Percentiles rank a stretch among this genome's conserved stretches.
Evolutionary conservation across 2,113 vertebrate species (phyloP).

Genomic region (Stigmatopora nigra): DNA sequence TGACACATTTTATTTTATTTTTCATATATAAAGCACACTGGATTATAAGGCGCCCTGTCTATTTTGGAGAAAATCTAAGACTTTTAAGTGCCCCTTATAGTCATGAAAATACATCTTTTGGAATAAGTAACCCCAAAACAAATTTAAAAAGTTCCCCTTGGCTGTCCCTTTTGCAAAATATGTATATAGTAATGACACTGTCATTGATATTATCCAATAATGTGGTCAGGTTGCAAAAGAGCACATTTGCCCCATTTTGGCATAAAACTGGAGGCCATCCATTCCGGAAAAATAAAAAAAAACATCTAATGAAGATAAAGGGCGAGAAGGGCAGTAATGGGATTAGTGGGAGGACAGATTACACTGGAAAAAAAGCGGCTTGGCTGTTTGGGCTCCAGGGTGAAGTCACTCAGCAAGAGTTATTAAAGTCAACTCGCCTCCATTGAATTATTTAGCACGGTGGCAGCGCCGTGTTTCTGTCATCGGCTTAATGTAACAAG

Average conservation of each 20-base stretch:
- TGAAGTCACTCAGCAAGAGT: slow-evolving; percentile 53
- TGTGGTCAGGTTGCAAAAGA: neutral
- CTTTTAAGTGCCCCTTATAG: no score
- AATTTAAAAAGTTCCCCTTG: no score
- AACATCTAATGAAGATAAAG: slow-evolving; percentile 15
- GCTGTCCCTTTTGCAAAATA: neutral
- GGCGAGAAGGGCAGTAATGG: slow-evolving; percentile 24
- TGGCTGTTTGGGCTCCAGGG: slow-evolving; percentile 46
- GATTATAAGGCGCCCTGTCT: no score
- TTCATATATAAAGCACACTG: no score
- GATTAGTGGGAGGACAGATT: slow-evolving; percentile 44
- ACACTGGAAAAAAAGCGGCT: slow-evolving; percentile 21
- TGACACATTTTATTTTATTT: no score
- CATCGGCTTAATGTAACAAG: slow-evolving; percentile 26
- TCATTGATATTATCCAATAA: slow-evolving; percentile 14
- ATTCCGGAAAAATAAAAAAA: slow-evolving; percentile 13
- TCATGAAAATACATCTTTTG: no score
- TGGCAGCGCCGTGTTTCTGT: slow-evolving; percentile 23
- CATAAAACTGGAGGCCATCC: slow-evolving; percentile 11
- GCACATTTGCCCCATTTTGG: neutral
- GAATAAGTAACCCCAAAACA: no score
- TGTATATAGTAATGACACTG: slow-evolving; percentile 1
- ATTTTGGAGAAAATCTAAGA: no score
- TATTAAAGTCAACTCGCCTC: slow-evolving; percentile 50
- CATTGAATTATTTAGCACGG: slow-evolving; percentile 57